phyloP scores from a whole-genome alignment of 1,140 invertebrate genomes.

The Lysiphlebus fabarum region DNA sequence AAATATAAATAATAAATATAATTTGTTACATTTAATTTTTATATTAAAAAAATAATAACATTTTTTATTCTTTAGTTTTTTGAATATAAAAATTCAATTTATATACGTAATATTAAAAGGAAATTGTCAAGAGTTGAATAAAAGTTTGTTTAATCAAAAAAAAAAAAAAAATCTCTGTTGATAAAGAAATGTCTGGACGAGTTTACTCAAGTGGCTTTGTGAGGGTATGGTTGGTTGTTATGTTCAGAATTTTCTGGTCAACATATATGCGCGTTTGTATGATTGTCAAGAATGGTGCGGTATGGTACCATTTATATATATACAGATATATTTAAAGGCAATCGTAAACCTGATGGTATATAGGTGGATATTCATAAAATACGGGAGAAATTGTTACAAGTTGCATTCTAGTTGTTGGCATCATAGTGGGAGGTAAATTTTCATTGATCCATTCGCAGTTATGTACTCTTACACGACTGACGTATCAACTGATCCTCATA shows the following conservation, averaged over 20 bases:
- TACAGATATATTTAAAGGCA: too few species aligned
- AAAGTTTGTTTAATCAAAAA: background rate
- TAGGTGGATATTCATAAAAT: slow-evolving; percentile 20
- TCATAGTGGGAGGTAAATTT: slow-evolving; percentile 40
- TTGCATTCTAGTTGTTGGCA: too few species aligned
- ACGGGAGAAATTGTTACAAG: slow-evolving; percentile 23
- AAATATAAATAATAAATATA: too few species aligned
- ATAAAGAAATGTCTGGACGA: slow-evolving; percentile 9
- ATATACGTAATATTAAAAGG: too few species aligned
- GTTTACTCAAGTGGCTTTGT: slow-evolving; percentile 20
- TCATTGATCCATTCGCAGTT: slow-evolving; percentile 52
- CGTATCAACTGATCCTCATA: slow-evolving; percentile 39
- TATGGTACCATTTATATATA: slow-evolving; percentile 30
- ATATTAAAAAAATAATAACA: too few species aligned
- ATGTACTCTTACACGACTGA: slow-evolving; percentile 32
- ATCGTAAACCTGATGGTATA: slow-evolving; percentile 19
- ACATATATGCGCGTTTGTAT: slow-evolving; percentile 31
- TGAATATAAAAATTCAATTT: too few species aligned
- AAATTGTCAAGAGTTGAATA: background rate
- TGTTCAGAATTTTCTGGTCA: slow-evolving; percentile 24
- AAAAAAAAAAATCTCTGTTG: background rate
- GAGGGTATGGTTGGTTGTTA: slow-evolving; percentile 20
- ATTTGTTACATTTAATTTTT: too few species aligned
- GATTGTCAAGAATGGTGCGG: slow-evolving; percentile 43
- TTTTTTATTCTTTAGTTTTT: too few species aligned